Base-by-base conservation (phyloP, 30 jellyfish, hydroid and myxozoan species). In the Chrysaora quinquecirrha region DNA sequence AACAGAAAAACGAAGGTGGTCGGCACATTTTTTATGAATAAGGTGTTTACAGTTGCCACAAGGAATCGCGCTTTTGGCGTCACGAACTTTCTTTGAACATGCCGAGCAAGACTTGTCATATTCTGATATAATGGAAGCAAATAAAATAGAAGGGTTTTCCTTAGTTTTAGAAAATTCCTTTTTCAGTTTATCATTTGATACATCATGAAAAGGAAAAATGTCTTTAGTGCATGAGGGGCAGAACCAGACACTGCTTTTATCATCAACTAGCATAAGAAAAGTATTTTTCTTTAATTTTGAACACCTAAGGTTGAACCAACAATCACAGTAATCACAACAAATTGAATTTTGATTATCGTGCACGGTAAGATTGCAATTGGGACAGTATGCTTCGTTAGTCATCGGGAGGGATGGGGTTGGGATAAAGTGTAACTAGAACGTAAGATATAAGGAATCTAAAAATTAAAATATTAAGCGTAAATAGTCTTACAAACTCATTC, bases 91-190 rank as follows among this genome's bases (percentile, higher is more conserved):
- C 54, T 38, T 38, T 6, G 6, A 3, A 19, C 33, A 58, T n/a
- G 33, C 71, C 33, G 71, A 58, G 19, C 29, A 58, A 58, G 33
- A n/a, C 19, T 58, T 58, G 71, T 58, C 20, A 19, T 58, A 58
- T 58, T 25, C 20, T 9, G 71, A 58, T 7, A 20, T n/a, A 58
- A 58, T 58, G 32, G 10, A 3, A 58, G 6, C 71, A 58, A 25
- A 58, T 58, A 7, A 9, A 7, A 20, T 9, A 3, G 29, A 58
- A 9, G 33, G 33, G 7, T 19, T 25, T 58, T 58, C 33, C 33
- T n/a, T 58, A n/a, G 29, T 21, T 25, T 4, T 21, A 20, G 4
- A 58, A 58, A 58, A 25, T 58, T 3, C 32, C 71, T 58, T 58
- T 21, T 58, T 21, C 32, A 58, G 20, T 58, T 58, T 58, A 3